A percentile compares a stretch with the other conserved stretches of the same genome.
These are phyloP conservation scores for Pardosa pseudoannulata DNA, from an alignment of 2,888 invertebrate genomes.

Conservation along the genomic window DNA sequence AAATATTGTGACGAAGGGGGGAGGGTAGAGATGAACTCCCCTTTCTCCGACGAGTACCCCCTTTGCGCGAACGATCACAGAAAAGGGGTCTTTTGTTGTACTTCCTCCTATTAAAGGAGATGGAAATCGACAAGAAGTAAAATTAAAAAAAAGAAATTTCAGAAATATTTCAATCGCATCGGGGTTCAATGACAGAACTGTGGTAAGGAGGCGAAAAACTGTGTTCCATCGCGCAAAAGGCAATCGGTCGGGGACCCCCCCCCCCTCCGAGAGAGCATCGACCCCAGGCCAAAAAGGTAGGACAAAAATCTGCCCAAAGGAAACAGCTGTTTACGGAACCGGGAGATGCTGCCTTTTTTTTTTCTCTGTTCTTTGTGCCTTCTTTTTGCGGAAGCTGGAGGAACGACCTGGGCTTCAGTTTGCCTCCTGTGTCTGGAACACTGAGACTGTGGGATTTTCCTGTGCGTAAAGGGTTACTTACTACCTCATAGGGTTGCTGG, in stretches of 20 bases:
- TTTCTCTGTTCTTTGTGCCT: constrained; percentile 12
- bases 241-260: constrained; percentile 48
- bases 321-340: constrained; percentile 49
- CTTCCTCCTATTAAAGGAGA: constrained; percentile 25
- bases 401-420: constrained; percentile 32
- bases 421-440: neutral
- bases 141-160: constrained; percentile 12
- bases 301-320: constrained; percentile 43
- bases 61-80: constrained; percentile 32
- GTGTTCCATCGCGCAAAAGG: constrained; percentile 36
- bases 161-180: constrained; percentile 20
- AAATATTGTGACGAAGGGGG: constrained; percentile 4
- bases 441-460: neutral
- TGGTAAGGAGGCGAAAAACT: neutral
- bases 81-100: constrained; percentile 31
- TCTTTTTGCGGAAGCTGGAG: constrained; percentile 43
- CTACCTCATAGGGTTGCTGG: neutral
- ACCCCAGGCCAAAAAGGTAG: constrained; percentile 26
- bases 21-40: neutral
- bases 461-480: neutral
- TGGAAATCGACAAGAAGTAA: no score
- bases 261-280: constrained; percentile 14
- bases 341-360: neutral
- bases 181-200: constrained; percentile 38
- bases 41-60: constrained; percentile 39